Evolutionary conservation across 2,888 invertebrate genomes (phyloP).

Genomic region (Aphidoletes aphidimyza): DNA sequence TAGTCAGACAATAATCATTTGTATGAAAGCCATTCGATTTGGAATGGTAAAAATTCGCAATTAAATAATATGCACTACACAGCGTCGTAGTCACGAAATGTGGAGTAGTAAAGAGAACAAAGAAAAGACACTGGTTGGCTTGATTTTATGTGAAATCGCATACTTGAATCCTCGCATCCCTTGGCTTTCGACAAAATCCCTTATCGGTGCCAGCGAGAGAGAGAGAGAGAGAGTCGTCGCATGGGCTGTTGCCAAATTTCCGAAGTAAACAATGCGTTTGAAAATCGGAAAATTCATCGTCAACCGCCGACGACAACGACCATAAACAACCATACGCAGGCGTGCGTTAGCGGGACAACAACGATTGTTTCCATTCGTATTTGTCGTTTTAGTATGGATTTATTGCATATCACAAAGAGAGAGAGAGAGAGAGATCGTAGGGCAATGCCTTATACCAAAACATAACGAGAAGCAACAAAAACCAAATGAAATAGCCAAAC

Average conservation of each 20-base stretch:
- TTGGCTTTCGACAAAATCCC: neutral
- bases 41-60: neutral
- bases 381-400: conserved; percentile 7
- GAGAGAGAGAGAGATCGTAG: neutral
- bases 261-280: conserved; percentile 40
- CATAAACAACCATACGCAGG: neutral
- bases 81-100: neutral
- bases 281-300: conserved; percentile 8
- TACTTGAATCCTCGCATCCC: neutral
- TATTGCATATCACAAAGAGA: neutral
- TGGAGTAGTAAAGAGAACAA: too few species aligned
- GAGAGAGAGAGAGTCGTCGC: neutral
- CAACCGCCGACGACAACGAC: neutral
- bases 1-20: neutral
- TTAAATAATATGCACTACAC: neutral
- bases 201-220: neutral
- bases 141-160: neutral
- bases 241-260: conserved; percentile 40
- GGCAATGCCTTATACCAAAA: neutral
- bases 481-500: too few species aligned
- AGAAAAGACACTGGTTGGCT: too few species aligned
- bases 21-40: too few species aligned
- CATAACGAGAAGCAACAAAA: neutral
- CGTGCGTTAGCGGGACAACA: neutral
- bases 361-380: neutral